Base-by-base conservation (phyloP, 2,888 invertebrate genomes). In the Tipula unca region DNA sequence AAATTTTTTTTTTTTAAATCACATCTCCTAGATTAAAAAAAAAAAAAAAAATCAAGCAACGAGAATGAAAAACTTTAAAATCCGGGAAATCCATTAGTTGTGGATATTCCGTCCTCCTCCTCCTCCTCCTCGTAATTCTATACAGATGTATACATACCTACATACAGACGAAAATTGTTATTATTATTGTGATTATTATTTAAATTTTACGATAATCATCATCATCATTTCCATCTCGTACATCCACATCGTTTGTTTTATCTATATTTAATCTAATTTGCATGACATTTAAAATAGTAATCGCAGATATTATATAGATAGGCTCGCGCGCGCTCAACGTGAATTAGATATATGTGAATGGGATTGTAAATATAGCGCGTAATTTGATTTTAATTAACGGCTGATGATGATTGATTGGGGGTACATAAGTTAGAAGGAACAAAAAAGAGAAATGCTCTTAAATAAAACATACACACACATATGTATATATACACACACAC, bases 211-310 rank as follows among this genome's bases (percentile, higher is more conserved):
- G 69, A 69, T 69, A 69, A 69, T 69, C 32, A 32, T 48, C 48
- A 69, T 69, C 20, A 69, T 25, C 69, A 25, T 69, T n/a, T 48
- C 48, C 6, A 69, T 69, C 69, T 69, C 69, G 69, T 69, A 69
- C 69, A 69, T 69, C 69, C 69, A 69, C 69, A 69, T 69, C 69
- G 69, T 69, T 69, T 69, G 10, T 69, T 69, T 69, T 69, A 69
- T 69, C 69, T 69, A 25, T 25, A 69, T 69, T 69, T 69, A 69
- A 69, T 69, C 69, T 69, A 69, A 69, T 69, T 69, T 69, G 25
- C 69, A 69, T 69, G 69, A 8, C 69, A 69, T 69, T 69, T 69
- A 17, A 17, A 54, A 54, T 54, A 54, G 48, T 54, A 54, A 6
- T 36, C 6, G 48, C n/a, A 69, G 10, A 69, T 69, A 25, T 8